Conservation (phyloP, 2,113 vertebrate species). For the Kryptolebias marmoratus region DNA sequence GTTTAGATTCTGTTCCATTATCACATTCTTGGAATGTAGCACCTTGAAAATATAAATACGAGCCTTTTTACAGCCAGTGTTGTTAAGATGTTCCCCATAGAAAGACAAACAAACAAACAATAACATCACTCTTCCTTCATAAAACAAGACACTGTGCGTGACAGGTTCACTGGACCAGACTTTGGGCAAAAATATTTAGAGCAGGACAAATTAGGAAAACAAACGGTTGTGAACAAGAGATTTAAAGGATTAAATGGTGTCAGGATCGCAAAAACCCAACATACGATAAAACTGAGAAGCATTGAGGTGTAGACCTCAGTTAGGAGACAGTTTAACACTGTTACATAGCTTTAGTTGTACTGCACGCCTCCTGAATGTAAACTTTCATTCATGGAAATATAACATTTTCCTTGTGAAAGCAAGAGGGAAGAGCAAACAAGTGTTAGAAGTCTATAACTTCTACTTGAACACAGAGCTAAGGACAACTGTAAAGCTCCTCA, state of each 20-base stretch:
- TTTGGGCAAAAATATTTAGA: not conserved
- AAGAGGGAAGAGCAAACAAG: not conserved
- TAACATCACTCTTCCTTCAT: conserved; percentile 20
- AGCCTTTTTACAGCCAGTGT: conserved; percentile 61
- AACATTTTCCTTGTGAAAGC: not conserved
- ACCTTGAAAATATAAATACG: conserved; percentile 64
- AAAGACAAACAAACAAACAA: not conserved
- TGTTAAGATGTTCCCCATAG: conserved; percentile 44
- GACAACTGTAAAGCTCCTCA: no score
- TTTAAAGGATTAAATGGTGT: conserved; percentile 2
- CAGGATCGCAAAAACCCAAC: not conserved
- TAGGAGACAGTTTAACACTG: not conserved
- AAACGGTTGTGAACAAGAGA: not conserved
- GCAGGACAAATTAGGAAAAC: not conserved
- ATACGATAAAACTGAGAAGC: not conserved
- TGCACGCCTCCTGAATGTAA: conserved; percentile 4
- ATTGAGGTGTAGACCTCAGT: conserved; percentile 1
- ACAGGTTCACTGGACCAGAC: not conserved
- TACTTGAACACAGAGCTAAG: no score
- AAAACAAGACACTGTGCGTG: conserved; percentile 4
- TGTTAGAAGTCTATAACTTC: not conserved
- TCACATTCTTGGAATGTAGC: conserved; percentile 76
- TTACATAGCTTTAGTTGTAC: not conserved
- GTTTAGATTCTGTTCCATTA: conserved; percentile 28
- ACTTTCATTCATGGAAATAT: conserved; percentile 9